Base-by-base conservation (phyloP, 2,888 invertebrate genomes). In the Tiphia femorata region DNA sequence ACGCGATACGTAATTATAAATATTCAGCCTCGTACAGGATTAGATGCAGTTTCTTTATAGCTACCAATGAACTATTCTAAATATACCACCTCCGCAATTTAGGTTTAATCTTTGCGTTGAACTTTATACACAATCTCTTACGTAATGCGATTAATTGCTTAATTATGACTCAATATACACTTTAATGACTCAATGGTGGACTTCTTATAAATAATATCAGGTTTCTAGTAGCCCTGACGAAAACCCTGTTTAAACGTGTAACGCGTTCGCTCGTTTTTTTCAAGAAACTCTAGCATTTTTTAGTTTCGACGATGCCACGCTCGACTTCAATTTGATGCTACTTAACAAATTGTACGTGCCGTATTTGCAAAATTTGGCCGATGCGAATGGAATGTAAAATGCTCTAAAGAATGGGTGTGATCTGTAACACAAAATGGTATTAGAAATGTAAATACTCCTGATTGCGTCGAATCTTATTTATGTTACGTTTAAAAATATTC, bases 321-420 rank as follows among this genome's bases (percentile, higher is more conserved):
- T 65, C 4, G 71, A 57, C 63, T 80, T 80, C 37, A 77, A 72
- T 60, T 79, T 84, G 25, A 73, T 86, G 79, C 86, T 88, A 67
- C 84, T 87, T 60, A 95, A 84, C 58, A 95, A 86, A 84, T 91
- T 92, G 75, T 94, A 90, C 70, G 90, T 89, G 4, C 90, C 92
- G 76, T 89, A 94, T 12, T 86, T 86, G 46, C 90, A 88, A 78
- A 89, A 89, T 69, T 86, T 87, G 70, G 88, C 86, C 8, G 91
- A 91, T 19, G 93, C 70, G 75, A 90, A 89, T 41, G 97, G 96
- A 80, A 97, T 86, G 84, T 94, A 96, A 81, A 97, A 97, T 2
- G 96, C 93, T 78, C 97, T 86, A 70, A 93, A 91, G 47, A 95
- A 83, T 67, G 85, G 85, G 78, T 92, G 89, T 0, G 95, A 95